A percentile compares a stretch with the other conserved stretches of the same genome.
phyloP scores from a whole-genome alignment of 2,113 vertebrate species.

The Takifugu bimaculatus region DNA sequence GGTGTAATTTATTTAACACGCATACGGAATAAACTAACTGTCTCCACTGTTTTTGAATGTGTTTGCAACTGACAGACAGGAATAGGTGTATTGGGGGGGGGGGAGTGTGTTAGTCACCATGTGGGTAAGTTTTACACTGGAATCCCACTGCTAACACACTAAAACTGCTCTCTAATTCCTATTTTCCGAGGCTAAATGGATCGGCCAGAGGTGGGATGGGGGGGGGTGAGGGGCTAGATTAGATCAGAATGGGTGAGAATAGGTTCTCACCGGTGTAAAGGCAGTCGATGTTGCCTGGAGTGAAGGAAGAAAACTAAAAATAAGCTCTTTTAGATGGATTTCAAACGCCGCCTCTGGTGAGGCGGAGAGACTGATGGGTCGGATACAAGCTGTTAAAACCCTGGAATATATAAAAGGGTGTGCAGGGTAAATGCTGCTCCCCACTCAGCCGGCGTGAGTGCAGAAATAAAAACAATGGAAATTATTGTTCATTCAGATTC shows the following conservation, averaged over 20 bases:
- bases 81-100: not conserved
- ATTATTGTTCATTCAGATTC: not conserved
- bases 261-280: constrained; percentile 32
- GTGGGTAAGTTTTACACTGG: constrained; percentile 20
- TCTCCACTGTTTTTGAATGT: constrained; percentile 9
- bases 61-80: not conserved
- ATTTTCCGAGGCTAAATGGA: no score
- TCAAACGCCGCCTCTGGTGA: constrained; percentile 34
- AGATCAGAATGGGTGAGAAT: constrained; percentile 5
- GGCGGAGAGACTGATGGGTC: constrained; percentile 49
- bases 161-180: not conserved
- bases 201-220: no score
- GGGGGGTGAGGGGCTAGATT: no score
- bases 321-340: constrained; percentile 25
- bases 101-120: constrained; percentile 38
- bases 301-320: constrained; percentile 48
- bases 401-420: constrained; percentile 81
- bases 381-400: constrained; percentile 80
- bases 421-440: constrained; percentile 12
- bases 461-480: not conserved
- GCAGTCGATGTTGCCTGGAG: constrained; percentile 29
- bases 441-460: not conserved
- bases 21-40: constrained; percentile 59
- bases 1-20: constrained; percentile 60
- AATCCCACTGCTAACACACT: constrained; percentile 13